Evolutionary conservation across 2,888 invertebrate species (phyloP), one percentile per base, ranked within the genome.

Genomic region (Patella caerulea): DNA sequence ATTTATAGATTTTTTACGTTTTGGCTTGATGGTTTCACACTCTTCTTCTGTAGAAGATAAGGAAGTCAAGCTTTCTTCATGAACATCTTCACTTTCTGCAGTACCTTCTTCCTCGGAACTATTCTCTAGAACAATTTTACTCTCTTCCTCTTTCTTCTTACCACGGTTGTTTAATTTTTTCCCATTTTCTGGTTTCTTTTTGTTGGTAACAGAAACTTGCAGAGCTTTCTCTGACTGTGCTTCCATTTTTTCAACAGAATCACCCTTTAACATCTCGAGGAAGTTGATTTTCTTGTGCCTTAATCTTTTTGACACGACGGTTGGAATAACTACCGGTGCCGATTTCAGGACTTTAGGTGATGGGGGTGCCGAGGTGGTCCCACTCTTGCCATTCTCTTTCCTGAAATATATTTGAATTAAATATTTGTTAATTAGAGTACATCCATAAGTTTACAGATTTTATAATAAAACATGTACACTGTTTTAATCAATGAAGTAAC

Each of bases 231-330:
- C 19, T 14, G 29, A 52, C n/a, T 81, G 78, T 14, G 79, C 83
- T 7, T 76, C 29, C 2, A 59, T 69, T 24, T 83, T 80, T 24
- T 78, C 77, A 12, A 78, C 75, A 9, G 85, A 83, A 77, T 88
- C 88, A 17, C 90, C 90, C 45, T 86, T 85, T 55, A 88, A 78
- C 84, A 90, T 83, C 79, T 88, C 88, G 3, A 89, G 81, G 75
- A 89, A 90, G 79, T 87, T 87, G 19, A 90, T 86, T 78, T 90
- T 90, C 81, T 89, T 90, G 81, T 90, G 88, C 3, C 89, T 78
- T 9, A 89, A 85, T 2, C 88, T 76, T 65, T 83, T 83, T 29
- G 54, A 70, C 14, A 78, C 71, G 12, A 34, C 56, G 0, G 72
- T 29, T 14, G 45, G 4, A 3, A 69, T 65, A 0, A 53, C 72